A percentile compares a stretch with the other conserved stretches of the same genome.
These are phyloP conservation scores for Mythimna vitellina DNA, from an alignment of 2,888 invertebrate genomes.

Conservation along the genomic window DNA sequence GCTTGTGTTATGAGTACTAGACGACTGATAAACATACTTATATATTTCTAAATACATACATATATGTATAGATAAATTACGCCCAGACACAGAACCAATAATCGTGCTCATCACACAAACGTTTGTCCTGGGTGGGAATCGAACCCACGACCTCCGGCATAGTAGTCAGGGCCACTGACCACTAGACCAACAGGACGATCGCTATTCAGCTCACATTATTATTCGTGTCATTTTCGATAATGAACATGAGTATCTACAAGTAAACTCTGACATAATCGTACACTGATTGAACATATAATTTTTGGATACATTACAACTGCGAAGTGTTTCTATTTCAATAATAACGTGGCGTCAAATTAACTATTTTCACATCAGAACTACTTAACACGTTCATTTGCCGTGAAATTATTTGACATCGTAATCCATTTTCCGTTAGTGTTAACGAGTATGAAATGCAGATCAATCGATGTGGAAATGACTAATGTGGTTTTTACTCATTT, in stretches of 20 bases:
- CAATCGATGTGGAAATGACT: conserved; percentile 8
- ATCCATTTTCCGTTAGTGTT: conserved; percentile 26
- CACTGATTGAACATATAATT: conserved; percentile 5
- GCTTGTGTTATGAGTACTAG: too few species aligned
- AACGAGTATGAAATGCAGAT: conserved; percentile 7
- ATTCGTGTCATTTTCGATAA: neutral
- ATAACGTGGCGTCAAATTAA: conserved; percentile 57
- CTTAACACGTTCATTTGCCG: conserved; percentile 28
- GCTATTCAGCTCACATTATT: too few species aligned
- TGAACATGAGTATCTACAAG: neutral
- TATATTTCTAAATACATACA: too few species aligned
- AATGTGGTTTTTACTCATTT: neutral
- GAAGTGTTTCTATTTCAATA: conserved; percentile 32
- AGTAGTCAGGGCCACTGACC: too few species aligned
- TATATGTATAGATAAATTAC: too few species aligned
- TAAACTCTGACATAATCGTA: neutral
- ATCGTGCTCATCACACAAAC: too few species aligned
- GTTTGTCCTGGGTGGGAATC: too few species aligned
- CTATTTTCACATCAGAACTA: conserved; percentile 55
- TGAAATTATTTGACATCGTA: conserved; percentile 51
- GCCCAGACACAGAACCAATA: too few species aligned
- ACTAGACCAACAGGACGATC: too few species aligned
- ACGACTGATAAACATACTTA: too few species aligned
- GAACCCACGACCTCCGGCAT: too few species aligned
- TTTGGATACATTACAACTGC: conserved; percentile 24